These are phyloP conservation scores for Miltochrista miniata DNA, from an alignment of 2,888 invertebrate species.

Conservation along the genomic window DNA sequence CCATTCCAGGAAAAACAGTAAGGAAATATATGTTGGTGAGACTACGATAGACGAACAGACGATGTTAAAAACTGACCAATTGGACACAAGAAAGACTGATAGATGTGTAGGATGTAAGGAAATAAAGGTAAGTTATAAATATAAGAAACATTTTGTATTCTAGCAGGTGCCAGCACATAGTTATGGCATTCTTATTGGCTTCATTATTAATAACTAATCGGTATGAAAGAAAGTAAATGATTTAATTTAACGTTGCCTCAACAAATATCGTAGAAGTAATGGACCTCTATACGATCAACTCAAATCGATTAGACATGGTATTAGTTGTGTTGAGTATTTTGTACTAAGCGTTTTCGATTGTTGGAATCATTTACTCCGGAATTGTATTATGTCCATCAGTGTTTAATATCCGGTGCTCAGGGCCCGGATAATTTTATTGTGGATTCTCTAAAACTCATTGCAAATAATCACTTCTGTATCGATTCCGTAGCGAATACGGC, in stretches of 20 bases:
- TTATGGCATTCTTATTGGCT: too few species aligned
- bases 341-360: too few species aligned
- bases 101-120: conserved; percentile 59
- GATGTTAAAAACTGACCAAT: conserved; percentile 56
- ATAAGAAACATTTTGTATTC: neutral
- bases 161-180: too few species aligned
- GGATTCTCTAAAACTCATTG: conserved; percentile 41
- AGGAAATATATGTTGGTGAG: conserved; percentile 64
- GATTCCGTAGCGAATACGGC: conserved; percentile 41
- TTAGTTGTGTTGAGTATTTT: too few species aligned
- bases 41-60: conserved; percentile 62
- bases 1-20: conserved; percentile 65
- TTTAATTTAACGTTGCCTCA: too few species aligned
- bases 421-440: conserved; percentile 43
- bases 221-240: too few species aligned
- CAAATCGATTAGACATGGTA: too few species aligned
- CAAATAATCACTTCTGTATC: conserved; percentile 42
- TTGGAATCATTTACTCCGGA: conserved; percentile 16
- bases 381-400: conserved; percentile 42
- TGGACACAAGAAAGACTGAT: conserved; percentile 66
- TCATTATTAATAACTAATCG: too few species aligned
- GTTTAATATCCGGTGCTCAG: conserved; percentile 47
- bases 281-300: too few species aligned
- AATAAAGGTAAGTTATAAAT: conserved; percentile 58
- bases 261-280: too few species aligned